Evolutionary conservation across 2,888 invertebrate species (phyloP).

Genomic region (Hydrotaea diabolus): DNA sequence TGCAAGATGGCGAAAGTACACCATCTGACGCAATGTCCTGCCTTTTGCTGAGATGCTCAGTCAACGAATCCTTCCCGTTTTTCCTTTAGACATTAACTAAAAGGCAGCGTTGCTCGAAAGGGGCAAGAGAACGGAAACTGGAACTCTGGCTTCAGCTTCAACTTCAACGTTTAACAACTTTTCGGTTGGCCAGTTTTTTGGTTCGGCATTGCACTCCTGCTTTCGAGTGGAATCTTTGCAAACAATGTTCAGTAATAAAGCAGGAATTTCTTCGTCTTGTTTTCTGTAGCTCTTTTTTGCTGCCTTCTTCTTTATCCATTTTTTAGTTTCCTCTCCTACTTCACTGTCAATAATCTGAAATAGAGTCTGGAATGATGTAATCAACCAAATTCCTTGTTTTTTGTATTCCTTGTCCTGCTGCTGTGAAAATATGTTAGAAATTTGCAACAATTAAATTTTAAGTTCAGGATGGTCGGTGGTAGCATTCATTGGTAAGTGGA

Average conservation of each 20-base stretch:
- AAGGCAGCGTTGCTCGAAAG: not conserved
- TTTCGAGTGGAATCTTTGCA: not conserved
- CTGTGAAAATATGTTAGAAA: not conserved
- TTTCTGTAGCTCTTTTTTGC: not conserved
- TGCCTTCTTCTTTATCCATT: not conserved
- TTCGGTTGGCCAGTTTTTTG: not conserved
- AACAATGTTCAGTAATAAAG: constrained; percentile 15
- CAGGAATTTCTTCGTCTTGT: no score
- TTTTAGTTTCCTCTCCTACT: not conserved
- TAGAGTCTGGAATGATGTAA: constrained; percentile 5
- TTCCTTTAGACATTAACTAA: not conserved
- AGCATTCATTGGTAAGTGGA: no score
- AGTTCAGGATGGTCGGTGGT: no score
- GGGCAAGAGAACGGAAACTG: not conserved
- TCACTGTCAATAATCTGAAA: constrained; percentile 3
- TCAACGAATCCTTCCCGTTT: not conserved
- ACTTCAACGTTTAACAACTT: not conserved
- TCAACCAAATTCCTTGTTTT: constrained; percentile 5
- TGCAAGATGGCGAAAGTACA: not conserved
- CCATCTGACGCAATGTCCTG: not conserved
- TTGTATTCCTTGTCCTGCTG: not conserved
- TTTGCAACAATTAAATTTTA: constrained; percentile 21
- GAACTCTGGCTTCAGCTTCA: not conserved
- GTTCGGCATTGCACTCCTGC: not conserved
- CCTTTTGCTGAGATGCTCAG: not conserved